Conservation (phyloP, 2,888 invertebrate genomes). For the Muscina levida region DNA sequence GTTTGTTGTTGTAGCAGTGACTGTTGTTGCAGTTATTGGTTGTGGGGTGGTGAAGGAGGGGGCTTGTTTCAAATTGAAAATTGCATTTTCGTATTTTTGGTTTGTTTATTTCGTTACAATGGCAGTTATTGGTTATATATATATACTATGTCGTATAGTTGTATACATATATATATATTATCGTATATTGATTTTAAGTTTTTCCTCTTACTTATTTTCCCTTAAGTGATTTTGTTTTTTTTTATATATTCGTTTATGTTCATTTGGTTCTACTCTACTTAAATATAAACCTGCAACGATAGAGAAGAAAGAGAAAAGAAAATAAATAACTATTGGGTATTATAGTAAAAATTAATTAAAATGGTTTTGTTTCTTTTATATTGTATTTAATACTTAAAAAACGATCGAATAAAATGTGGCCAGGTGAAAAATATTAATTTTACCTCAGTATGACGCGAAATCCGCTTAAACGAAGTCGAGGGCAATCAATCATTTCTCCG, state of each 20-base stretch:
- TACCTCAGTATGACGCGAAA: too few species aligned
- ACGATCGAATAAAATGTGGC: neutral
- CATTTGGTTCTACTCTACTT: conserved; percentile 35
- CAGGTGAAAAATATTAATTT: neutral
- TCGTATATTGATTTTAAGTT: neutral
- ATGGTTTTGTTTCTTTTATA: neutral
- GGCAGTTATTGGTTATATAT: conserved; percentile 53
- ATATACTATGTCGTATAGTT: conserved; percentile 16
- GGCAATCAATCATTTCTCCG: neutral
- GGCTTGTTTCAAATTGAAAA: conserved; percentile 41
- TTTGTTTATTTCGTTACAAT: conserved; percentile 52
- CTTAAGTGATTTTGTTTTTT: conserved; percentile 23
- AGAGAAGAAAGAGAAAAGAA: conserved; percentile 11
- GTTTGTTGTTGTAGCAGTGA: conserved; percentile 1
- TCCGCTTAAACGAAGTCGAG: neutral
- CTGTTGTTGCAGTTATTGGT: neutral
- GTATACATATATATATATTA: conserved; percentile 23
- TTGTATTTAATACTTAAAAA: neutral
- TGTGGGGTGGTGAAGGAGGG: neutral
- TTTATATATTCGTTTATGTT: conserved; percentile 12
- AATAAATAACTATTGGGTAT: too few species aligned
- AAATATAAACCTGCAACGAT: conserved; percentile 47
- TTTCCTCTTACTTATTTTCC: neutral
- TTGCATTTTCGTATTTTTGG: conserved; percentile 28
- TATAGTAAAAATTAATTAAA: conserved; percentile 13